Conservation (phyloP, 2,797 vertebrate species). For the Lepilemur septentrionalis region DNA sequence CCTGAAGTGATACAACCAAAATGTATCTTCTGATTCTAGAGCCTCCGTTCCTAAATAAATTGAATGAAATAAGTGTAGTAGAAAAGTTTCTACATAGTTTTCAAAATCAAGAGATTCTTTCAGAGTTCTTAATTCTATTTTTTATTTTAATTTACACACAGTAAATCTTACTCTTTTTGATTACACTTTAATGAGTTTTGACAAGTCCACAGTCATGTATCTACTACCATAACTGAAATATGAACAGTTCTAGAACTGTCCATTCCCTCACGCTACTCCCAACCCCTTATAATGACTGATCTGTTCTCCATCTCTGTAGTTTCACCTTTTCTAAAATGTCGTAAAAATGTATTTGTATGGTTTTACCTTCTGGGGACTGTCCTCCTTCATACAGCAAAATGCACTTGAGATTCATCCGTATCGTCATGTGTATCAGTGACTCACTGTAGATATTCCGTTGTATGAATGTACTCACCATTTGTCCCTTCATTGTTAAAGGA, state of each 20-base stretch:
- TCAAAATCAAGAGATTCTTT: background rate
- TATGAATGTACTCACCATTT: background rate
- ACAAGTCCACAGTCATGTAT: background rate
- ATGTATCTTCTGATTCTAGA: background rate
- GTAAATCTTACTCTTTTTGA: slow-evolving; percentile 11
- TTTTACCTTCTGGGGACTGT: background rate
- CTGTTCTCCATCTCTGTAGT: background rate
- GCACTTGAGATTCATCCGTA: background rate
- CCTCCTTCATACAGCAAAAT: background rate
- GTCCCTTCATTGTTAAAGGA: background rate
- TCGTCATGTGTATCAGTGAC: background rate
- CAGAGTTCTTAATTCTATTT: background rate
- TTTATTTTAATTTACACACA: background rate
- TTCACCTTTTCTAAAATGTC: slow-evolving; percentile 8
- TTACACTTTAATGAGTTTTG: background rate
- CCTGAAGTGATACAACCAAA: background rate
- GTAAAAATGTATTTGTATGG: background rate
- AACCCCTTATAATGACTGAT: background rate
- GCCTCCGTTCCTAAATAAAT: background rate
- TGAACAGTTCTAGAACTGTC: background rate
- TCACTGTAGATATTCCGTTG: background rate
- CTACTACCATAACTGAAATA: background rate
- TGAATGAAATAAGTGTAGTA: background rate
- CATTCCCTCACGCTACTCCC: background rate
- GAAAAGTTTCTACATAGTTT: slow-evolving; percentile 5